phyloP scores from a whole-genome alignment of 2,888 invertebrate species.

The Aromia moschata region DNA sequence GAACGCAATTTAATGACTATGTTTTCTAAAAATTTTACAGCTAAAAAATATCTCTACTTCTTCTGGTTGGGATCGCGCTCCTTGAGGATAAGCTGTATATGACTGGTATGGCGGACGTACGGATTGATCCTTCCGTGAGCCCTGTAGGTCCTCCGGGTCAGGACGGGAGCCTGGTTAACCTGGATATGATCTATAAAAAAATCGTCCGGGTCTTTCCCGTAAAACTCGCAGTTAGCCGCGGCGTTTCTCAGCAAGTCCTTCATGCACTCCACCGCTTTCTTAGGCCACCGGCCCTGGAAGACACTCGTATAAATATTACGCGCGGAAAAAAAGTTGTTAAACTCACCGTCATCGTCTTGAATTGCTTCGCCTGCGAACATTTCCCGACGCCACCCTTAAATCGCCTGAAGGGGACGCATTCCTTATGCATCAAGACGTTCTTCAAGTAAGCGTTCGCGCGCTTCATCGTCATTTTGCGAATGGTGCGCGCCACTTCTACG shows the following conservation, averaged over 20 bases:
- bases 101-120: constrained; percentile 84
- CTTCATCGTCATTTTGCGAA: constrained; percentile 77
- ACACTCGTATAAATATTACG: neutral
- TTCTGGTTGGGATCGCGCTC: constrained; percentile 63
- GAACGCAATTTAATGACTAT: too few relatives aligned
- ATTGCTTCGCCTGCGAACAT: constrained; percentile 81
- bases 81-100: constrained; percentile 80
- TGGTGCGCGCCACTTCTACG: constrained; percentile 79
- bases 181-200: constrained; percentile 84
- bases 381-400: constrained; percentile 82
- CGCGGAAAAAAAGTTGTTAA: neutral
- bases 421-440: constrained; percentile 79
- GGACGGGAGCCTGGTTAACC: constrained; percentile 81
- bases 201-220: constrained; percentile 80
- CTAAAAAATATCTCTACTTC: too few relatives aligned
- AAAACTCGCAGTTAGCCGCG: constrained; percentile 83
- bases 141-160: constrained; percentile 82
- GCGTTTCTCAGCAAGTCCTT: constrained; percentile 82
- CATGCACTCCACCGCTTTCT: constrained; percentile 82
- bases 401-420: constrained; percentile 81
- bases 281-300: constrained; percentile 76
- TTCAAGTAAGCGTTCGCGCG: constrained; percentile 78
- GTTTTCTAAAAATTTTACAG: too few relatives aligned
- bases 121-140: constrained; percentile 88
- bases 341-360: constrained; percentile 72